These are phyloP conservation scores for Bruchidius siliquastri DNA, from an alignment of 2,888 invertebrate genomes.

Conservation along the genomic window DNA sequence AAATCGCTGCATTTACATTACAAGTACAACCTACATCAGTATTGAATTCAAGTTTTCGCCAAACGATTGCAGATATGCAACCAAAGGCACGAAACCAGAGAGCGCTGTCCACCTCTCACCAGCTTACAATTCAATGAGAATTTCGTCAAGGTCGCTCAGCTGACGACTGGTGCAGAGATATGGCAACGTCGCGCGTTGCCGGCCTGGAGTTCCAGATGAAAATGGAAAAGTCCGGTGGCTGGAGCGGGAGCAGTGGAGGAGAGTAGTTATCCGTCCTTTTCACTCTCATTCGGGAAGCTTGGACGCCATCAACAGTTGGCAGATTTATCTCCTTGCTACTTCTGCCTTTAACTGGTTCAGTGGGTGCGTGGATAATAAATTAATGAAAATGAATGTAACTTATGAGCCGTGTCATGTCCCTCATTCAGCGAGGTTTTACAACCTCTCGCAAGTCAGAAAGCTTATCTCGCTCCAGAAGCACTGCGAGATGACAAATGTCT, in stretches of 20 bases:
- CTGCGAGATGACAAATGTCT: too few relatives aligned
- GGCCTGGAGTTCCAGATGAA: slow-evolving; percentile 14
- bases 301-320: neutral
- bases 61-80: neutral
- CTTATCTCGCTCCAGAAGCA: too few relatives aligned
- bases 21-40: neutral
- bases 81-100: neutral
- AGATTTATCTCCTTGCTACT: neutral
- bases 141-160: neutral
- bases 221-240: slow-evolving; percentile 19
- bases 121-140: neutral
- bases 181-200: slow-evolving; percentile 10
- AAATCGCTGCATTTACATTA: neutral
- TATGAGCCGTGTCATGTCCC: too few relatives aligned
- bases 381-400: too few relatives aligned
- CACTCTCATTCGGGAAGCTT: neutral
- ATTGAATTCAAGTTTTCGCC: neutral
- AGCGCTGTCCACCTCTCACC: neutral
- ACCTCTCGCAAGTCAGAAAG: too few relatives aligned
- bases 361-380: neutral
- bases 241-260: slow-evolving; percentile 7
- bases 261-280: slow-evolving; percentile 3
- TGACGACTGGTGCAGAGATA: neutral
- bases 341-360: neutral
- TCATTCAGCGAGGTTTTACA: too few relatives aligned